Evolutionary conservation across 2,797 vertebrate species (phyloP).

Genomic region (Helostoma temminkii): DNA sequence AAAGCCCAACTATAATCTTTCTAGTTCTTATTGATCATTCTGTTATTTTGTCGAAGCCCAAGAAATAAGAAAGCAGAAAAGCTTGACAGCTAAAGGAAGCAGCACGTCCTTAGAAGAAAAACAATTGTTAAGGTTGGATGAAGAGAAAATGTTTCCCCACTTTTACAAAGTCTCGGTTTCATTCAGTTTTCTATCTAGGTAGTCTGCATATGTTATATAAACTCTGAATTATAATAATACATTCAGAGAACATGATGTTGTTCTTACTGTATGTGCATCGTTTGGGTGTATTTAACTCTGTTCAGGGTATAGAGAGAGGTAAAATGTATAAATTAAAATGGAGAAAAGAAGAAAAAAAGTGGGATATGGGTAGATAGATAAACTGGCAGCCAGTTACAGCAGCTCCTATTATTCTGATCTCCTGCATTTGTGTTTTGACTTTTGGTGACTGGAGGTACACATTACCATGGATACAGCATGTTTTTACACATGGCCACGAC

Average conservation of each 20-base stretch:
- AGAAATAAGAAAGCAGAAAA: conserved; percentile 1
- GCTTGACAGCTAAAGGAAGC: conserved; percentile 24
- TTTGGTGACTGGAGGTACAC: no score
- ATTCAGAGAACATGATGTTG: neutral
- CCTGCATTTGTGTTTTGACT: no score
- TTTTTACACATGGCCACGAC: no score
- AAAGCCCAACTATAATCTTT: conserved; percentile 48
- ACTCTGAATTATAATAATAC: neutral
- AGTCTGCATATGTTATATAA: neutral
- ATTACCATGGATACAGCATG: no score
- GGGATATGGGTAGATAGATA: no score
- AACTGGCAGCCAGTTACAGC: no score
- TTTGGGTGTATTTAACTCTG: no score
- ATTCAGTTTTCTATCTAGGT: conserved; percentile 1
- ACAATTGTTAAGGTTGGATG: conserved; percentile 13
- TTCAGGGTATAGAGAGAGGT: no score
- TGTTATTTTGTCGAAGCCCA: conserved; percentile 33
- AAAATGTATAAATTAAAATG: no score
- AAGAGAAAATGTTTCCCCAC: conserved; percentile 8
- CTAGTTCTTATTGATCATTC: conserved; percentile 50
- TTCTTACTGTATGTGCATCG: neutral
- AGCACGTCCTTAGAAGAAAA: neutral
- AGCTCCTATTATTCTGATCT: no score
- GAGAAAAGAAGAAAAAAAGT: no score
- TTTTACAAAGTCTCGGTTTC: neutral